Evolutionary conservation across 2,888 invertebrate species (phyloP), one percentile per base, ranked within the genome.

Genomic region (Cryptops parisi): DNA sequence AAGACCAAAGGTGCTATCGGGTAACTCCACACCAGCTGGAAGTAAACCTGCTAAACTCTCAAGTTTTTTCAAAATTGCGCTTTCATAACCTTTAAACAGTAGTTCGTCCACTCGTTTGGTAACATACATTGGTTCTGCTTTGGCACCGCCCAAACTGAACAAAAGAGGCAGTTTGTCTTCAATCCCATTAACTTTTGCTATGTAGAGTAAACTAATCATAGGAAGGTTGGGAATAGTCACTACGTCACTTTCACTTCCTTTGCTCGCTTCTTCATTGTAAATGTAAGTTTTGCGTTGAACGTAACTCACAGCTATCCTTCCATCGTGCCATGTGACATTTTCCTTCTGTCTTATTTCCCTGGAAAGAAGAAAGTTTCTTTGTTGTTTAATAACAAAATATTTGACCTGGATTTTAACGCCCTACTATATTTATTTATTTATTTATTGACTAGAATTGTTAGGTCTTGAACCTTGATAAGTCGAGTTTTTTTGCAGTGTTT

Each of bases 161-260:
- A 15, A 6, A 6, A 9, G 9, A 33, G 33, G 9, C 33, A 33
- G 33, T 33, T 33, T 33, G 9, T 6, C 6, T 9, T 6, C 33
- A n/a, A n/a, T n/a, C n/a, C n/a, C n/a, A n/a, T n/a, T n/a, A n/a
- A n/a, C n/a, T n/a, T n/a, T n/a, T n/a, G n/a, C n/a, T n/a, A n/a
- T n/a, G n/a, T n/a, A n/a, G n/a, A n/a, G n/a, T 2, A 47, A 22
- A 2, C 25, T 12, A n/a, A 49, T 22, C 22, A 25, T 25, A 3
- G 49, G 39, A 15, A 49, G 12, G 39, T 49, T 49, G 9, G 49
- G 39, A n/a, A 49, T 21, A 2, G 49, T 49, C 3, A 49, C n/a
- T 17, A 24, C 2, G 22, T 49, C 49, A 3, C 39, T 40, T 15
- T 17, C 5, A 23, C 39, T n/a, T n/a, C 17, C 19, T 9, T 21